Conservation (phyloP, 2,113 vertebrate genomes). For the Salvelinus alpinus region DNA sequence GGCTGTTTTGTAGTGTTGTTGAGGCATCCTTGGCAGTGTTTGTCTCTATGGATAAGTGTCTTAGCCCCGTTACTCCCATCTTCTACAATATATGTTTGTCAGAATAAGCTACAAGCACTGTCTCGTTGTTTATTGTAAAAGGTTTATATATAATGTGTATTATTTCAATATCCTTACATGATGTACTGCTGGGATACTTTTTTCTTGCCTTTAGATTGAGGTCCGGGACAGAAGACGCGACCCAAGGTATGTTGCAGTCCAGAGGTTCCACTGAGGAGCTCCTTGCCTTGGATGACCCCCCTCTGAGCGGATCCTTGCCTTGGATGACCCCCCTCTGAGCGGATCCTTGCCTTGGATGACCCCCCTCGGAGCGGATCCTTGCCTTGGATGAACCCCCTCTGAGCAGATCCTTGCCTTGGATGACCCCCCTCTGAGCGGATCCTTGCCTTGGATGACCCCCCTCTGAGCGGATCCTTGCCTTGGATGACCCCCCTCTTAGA, state of each 20-base stretch:
- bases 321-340: too few species aligned
- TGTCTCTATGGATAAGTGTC: not conserved
- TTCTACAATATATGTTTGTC: not conserved
- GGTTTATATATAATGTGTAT: not conserved
- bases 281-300: conserved; percentile 23
- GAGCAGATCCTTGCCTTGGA: too few species aligned
- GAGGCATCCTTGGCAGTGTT: not conserved
- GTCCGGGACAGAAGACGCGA: conserved; percentile 68
- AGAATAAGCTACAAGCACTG: not conserved
- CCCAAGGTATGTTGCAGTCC: conserved; percentile 60
- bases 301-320: too few species aligned
- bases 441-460: too few species aligned
- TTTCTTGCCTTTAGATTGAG: conserved; percentile 62
- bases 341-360: too few species aligned
- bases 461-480: too few species aligned
- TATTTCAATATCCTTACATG: not conserved
- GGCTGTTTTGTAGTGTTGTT: too few species aligned
- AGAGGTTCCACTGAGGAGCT: conserved; percentile 64
- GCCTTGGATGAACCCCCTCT: too few species aligned
- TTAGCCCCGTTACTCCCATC: not conserved
- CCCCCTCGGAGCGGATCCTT: too few species aligned
- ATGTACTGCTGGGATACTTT: not conserved
- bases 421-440: too few species aligned
- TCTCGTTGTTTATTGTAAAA: not conserved
- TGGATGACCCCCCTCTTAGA: too few species aligned